Evolutionary conservation across 1,140 invertebrate genomes (phyloP), one percentile per base, ranked within the genome.

Genomic region (Ephestia elutella): DNA sequence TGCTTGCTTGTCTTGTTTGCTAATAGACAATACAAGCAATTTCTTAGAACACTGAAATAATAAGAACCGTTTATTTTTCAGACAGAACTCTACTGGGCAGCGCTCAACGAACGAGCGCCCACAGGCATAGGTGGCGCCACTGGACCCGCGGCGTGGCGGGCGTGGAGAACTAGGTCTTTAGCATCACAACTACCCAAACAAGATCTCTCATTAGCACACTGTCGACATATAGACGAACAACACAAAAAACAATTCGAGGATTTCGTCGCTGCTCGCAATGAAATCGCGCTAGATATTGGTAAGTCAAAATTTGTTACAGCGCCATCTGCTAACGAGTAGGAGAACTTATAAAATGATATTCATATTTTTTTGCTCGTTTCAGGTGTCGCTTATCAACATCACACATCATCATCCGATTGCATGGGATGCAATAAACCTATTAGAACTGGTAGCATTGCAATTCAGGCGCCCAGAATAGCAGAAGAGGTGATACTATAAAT

Each of bases 241-340:
- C 92, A 96, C 80, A 91, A 92, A 73, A 91, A 92, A 49, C 93
- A 93, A 65, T 97, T 94, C 77, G 93, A 95, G 80, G 96, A 98
- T 82, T 98, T 99, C 86, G 94, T 98, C 63, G 93, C 95, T 19
- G 95, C 95, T 30, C 90, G 97, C 48, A 98, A 98, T 85, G 96
- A 98, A 90, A 95, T 99, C 66, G 96, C 97, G 13, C 89, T 99
- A 66, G 98, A 99, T 85, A 96, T 99, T 74, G 98, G 96, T 82
- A 92, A 91, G 70, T 93, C 93, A 0, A 28, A 28, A 28, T 28
- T 28, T 32, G 1, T 44, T 44, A 44, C 20, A 71, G 30, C 59
- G 75, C 70, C 80, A 80, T 78, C 80, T 81, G 51, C 53, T 62
- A 61, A 18, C 15, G 21, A 74, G 21, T 73, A 76, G 74, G 13